Conservation (phyloP, 2,113 vertebrate genomes). For the Okapia johnstoni region DNA sequence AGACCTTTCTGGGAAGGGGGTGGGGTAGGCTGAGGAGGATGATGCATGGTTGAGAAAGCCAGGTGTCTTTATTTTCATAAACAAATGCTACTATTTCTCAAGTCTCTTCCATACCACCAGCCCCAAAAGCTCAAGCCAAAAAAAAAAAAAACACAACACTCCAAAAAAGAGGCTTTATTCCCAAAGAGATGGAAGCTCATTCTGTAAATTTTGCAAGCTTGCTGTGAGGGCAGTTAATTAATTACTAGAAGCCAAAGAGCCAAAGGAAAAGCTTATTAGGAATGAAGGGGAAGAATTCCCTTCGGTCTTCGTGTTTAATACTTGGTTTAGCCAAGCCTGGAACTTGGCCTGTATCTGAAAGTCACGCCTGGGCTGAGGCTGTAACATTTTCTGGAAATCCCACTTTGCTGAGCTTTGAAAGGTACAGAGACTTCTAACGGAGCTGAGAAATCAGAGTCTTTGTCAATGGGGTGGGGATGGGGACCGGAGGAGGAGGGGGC, state of each 20-base stretch:
- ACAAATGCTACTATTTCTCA: neutral
- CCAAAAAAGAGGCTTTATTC: neutral
- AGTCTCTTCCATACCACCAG: neutral
- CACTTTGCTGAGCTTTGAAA: neutral
- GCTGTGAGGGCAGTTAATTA: rapidly evolving
- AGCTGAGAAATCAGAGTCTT: slow-evolving; percentile 45
- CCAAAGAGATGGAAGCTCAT: neutral
- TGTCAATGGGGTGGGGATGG: neutral
- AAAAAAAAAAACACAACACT: neutral
- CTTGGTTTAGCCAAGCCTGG: neutral
- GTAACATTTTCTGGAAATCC: neutral
- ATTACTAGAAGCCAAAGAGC: too few species aligned
- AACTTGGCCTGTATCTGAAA: rapidly evolving
- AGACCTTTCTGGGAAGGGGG: neutral
- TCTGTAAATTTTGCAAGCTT: neutral
- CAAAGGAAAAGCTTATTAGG: neutral
- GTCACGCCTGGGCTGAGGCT: neutral
- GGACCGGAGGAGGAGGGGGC: rapidly evolving
- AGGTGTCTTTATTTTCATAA: neutral
- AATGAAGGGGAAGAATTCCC: neutral
- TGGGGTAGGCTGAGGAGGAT: rapidly evolving
- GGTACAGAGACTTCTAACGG: neutral
- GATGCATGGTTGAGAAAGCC: neutral
- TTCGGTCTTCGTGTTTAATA: rapidly evolving
- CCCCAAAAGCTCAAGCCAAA: neutral